phyloP scores from a whole-genome alignment of 2,113 vertebrate genomes.

The Gadus macrocephalus region DNA sequence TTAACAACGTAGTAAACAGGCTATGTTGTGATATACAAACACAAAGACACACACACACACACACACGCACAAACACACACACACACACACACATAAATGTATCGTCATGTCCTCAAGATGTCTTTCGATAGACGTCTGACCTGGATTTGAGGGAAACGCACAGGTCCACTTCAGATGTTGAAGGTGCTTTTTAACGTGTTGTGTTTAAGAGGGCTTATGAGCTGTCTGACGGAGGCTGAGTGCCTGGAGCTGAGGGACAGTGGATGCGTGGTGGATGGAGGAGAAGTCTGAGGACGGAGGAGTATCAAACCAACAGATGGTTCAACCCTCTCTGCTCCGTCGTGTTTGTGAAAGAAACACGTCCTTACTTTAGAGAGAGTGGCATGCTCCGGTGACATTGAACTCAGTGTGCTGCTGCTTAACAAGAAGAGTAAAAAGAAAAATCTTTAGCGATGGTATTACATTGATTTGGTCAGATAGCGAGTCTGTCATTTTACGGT shows the following conservation, averaged over 20 bases:
- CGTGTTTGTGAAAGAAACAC: neutral
- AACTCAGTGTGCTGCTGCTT: neutral
- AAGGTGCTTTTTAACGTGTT: slow-evolving; percentile 13
- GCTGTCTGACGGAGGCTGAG: neutral
- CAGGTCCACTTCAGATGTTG: neutral
- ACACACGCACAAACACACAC: too few species aligned
- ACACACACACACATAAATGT: too few species aligned
- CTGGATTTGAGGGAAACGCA: neutral
- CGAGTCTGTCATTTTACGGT: too few species aligned
- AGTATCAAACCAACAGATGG: slow-evolving; percentile 2
- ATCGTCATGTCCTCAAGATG: too few species aligned
- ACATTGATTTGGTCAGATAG: too few species aligned
- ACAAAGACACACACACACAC: too few species aligned
- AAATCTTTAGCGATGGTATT: too few species aligned
- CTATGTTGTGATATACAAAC: too few species aligned
- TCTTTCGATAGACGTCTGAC: too few species aligned
- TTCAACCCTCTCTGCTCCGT: neutral
- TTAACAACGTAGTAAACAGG: slow-evolving; percentile 4
- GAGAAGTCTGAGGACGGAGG: neutral
- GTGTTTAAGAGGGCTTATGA: slow-evolving; percentile 11
- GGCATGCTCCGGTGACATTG: slow-evolving; percentile 21
- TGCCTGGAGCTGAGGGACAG: too few species aligned
- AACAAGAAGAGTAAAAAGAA: neutral
- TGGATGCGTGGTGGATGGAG: neutral
- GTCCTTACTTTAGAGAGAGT: neutral